These are phyloP conservation scores for Mythimna pallens DNA, from an alignment of 2,888 invertebrate genomes.

Conservation along the genomic window DNA sequence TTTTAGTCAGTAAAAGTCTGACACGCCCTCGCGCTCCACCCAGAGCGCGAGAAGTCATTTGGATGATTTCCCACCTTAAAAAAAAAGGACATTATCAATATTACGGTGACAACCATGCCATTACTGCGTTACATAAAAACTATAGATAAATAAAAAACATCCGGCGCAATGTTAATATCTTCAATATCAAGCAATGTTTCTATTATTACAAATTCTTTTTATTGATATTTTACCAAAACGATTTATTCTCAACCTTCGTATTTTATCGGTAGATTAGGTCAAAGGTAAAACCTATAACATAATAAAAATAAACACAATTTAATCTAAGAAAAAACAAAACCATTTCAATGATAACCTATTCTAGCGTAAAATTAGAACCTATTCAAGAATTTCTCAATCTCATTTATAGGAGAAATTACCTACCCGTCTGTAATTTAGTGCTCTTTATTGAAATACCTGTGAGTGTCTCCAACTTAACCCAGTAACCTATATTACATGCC, in stretches of 20 bases:
- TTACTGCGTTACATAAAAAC: too few species aligned
- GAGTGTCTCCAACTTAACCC: conserved; percentile 22
- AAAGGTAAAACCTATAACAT: not conserved
- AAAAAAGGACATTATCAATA: too few species aligned
- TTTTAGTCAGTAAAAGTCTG: too few species aligned
- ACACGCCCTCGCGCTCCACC: too few species aligned
- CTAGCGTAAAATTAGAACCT: conserved; percentile 38
- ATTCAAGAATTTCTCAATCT: conserved; percentile 29
- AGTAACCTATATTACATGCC: conserved; percentile 10
- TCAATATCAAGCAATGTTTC: not conserved
- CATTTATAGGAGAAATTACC: conserved; percentile 40
- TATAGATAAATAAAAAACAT: not conserved
- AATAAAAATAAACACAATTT: conserved; percentile 16
- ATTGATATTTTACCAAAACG: not conserved
- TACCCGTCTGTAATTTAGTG: conserved; percentile 36
- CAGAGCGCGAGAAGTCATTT: too few species aligned
- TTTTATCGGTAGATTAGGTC: not conserved
- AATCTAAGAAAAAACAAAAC: conserved; percentile 27
- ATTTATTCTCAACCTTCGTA: not conserved
- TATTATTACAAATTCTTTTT: not conserved
- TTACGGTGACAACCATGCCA: too few species aligned
- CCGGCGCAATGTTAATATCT: not conserved
- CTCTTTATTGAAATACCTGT: conserved; percentile 47
- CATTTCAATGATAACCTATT: conserved; percentile 21
- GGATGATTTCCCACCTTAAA: too few species aligned